A percentile compares a stretch with the other conserved stretches of the same genome.
Conservation (phyloP, 2,888 invertebrate species). For the Criorhina ranunculi region DNA sequence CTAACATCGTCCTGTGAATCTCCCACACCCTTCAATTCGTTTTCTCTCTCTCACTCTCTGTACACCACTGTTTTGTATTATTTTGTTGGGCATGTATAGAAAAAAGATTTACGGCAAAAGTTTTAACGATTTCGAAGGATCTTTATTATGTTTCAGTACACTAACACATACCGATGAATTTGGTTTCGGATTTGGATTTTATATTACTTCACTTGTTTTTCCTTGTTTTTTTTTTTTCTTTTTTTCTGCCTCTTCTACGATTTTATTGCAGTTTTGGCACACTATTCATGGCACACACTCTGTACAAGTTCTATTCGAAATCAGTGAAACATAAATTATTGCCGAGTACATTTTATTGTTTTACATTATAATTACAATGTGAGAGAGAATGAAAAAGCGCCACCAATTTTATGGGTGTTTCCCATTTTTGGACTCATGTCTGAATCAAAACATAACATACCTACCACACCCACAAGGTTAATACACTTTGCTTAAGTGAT, state of each 20-base stretch:
- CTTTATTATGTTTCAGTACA: constrained; percentile 74
- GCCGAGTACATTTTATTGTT: constrained; percentile 74
- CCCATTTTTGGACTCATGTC: neutral
- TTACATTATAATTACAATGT: constrained; percentile 75
- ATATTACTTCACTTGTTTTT: constrained; percentile 72
- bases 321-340: constrained; percentile 75
- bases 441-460: too few species aligned
- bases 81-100: constrained; percentile 72
- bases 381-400: constrained; percentile 29
- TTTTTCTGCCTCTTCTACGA: constrained; percentile 18
- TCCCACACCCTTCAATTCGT: constrained; percentile 4
- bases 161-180: constrained; percentile 42
- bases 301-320: constrained; percentile 62
- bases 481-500: constrained; percentile 28
- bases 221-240: constrained; percentile 28
- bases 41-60: constrained; percentile 32
- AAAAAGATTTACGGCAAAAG: constrained; percentile 76
- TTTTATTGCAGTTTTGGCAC: constrained; percentile 73
- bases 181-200: constrained; percentile 50
- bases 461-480: constrained; percentile 6
- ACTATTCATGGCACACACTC: constrained; percentile 27
- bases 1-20: neutral
- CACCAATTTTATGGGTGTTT: constrained; percentile 55
- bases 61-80: constrained; percentile 65
- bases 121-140: constrained; percentile 76